Percentiles rank a stretch among this genome's conserved stretches.
phyloP scores from a whole-genome alignment of 2,113 vertebrate genomes.

The Cyprinodon variegatus region DNA sequence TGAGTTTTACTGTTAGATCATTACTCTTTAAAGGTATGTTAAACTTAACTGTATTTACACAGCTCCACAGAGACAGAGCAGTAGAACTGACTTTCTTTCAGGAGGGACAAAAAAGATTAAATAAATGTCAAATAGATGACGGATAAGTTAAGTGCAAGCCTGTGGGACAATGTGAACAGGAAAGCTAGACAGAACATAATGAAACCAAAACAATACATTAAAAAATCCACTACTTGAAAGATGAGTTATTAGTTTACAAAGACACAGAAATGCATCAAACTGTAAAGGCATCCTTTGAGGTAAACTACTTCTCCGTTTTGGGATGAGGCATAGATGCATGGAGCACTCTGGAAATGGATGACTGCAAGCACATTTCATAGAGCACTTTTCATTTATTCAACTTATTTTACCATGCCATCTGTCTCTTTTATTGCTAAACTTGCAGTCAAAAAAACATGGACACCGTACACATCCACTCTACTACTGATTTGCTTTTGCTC shows the following conservation, averaged over 20 bases:
- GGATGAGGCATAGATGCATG: conserved; percentile 29
- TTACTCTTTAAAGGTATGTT: conserved; percentile 73
- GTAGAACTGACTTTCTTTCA: conserved; percentile 40
- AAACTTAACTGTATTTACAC: conserved; percentile 62
- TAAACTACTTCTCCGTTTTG: conserved; percentile 14
- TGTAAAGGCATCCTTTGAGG: conserved; percentile 41
- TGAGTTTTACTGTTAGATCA: conserved; percentile 76
- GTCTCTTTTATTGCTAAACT: conserved; percentile 47
- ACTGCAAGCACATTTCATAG: conserved; percentile 43
- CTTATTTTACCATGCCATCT: conserved; percentile 45
- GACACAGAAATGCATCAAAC: conserved; percentile 31
- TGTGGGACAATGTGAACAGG: conserved; percentile 31
- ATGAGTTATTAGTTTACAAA: conserved; percentile 31
- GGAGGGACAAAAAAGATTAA: conserved; percentile 21
- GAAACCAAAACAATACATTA: conserved; percentile 56
- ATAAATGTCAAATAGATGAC: conserved; percentile 31
- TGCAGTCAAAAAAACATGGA: conserved; percentile 1
- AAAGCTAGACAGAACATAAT: conserved; percentile 15
- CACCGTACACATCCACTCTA: conserved; percentile 13
- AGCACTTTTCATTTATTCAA: conserved; percentile 43
- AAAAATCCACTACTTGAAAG: conserved; percentile 17
- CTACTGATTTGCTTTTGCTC: conserved; percentile 10
- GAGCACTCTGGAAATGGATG: conserved; percentile 46
- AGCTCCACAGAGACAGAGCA: conserved; percentile 57
- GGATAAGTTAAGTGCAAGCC: conserved; percentile 44